Base-by-base conservation (phyloP, 2,888 invertebrate genomes). In the Lithophane leautieri region DNA sequence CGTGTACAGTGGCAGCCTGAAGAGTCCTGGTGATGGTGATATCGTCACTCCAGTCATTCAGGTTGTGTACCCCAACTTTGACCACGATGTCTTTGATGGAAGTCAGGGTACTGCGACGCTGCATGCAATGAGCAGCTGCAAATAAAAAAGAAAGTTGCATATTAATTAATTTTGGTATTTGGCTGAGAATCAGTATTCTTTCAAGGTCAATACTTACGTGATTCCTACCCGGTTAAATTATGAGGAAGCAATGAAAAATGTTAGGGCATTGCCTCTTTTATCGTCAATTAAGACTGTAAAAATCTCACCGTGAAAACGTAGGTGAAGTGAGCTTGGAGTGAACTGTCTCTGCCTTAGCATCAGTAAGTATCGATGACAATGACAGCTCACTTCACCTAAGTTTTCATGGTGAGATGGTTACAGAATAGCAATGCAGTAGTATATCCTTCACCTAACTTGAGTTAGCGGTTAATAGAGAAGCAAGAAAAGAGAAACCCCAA, bases 71-170 rank as follows among this genome's bases (percentile, higher is more conserved):
- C 1, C 97, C 97, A 1, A 97, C 88, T 76, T 95, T 96, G 7
- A 97, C 94, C 16, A 96, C 89, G 1, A 96, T 89, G 65, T 95
- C 93, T 42, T 91, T 92, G 1, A 92, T 90, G 3, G 93, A 91
- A 0, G 95, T 90, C 14, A 92, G 84, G 9, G 91, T 86, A 16
- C 89, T 90, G 54, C 93, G 93, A 16, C 91, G 86, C 28, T 93
- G 92, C 88, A 97, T 93, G 87, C 97, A 97, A 72, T 97, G 97
- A 1, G 96, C 97, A 76, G 97, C 97, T 97, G 92, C 7, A 93
- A 91, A 67, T 61, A 22, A 61, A 62, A 72, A 40, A 50, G 8
- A 34, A 34, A n/a, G 3, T 34, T 47, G 16, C 47, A 50, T 50
- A 8, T 50, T 1, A 50, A 50, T 50, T 9, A 50, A 66, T 3